Evolutionary conservation across 2,888 invertebrate genomes (phyloP).

Genomic region (Cerastoderma edule): DNA sequence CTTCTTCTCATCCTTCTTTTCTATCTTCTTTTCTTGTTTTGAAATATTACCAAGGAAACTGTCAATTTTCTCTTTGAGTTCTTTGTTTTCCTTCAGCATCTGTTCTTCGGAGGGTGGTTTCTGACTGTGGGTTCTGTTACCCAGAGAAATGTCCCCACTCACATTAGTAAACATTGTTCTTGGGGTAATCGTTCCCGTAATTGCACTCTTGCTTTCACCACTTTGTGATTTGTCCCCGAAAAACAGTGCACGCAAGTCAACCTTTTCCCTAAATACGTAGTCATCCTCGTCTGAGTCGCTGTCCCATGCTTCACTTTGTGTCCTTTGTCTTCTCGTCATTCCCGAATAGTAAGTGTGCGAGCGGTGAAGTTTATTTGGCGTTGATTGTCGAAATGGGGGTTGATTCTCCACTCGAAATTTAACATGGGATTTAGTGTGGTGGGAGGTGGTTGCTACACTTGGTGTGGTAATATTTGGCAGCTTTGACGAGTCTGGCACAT

Average conservation of each 20-base stretch:
- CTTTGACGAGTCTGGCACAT: conserved; percentile 48
- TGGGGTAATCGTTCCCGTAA: conserved; percentile 54
- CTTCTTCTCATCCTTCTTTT: conserved; percentile 27
- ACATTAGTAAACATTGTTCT: conserved; percentile 50
- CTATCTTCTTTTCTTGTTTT: conserved; percentile 35
- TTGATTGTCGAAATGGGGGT: conserved; percentile 44
- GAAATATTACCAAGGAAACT: conserved; percentile 50
- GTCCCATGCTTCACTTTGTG: conserved; percentile 60
- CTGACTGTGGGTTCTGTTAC: conserved; percentile 29
- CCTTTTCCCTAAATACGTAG: conserved; percentile 60
- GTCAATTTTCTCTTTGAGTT: conserved; percentile 58
- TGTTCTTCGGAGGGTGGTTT: conserved; percentile 53
- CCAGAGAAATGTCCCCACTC: conserved; percentile 45
- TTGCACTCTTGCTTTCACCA: conserved; percentile 52
- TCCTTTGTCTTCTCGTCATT: conserved; percentile 39
- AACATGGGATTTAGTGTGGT: conserved; percentile 62
- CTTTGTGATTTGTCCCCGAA: conserved; percentile 62
- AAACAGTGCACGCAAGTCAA: conserved; percentile 70
- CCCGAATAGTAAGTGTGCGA: conserved; percentile 61
- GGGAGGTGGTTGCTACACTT: conserved; percentile 12
- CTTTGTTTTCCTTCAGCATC: conserved; percentile 51
- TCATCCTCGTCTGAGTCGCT: conserved; percentile 69
- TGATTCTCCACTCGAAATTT: conserved; percentile 58
- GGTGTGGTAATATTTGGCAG: conserved; percentile 53
- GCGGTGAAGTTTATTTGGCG: conserved; percentile 46